Percentiles rank a stretch among this genome's conserved stretches.
Evolutionary conservation across 2,888 invertebrate species (phyloP).

Genomic region (Atrina japonica): DNA sequence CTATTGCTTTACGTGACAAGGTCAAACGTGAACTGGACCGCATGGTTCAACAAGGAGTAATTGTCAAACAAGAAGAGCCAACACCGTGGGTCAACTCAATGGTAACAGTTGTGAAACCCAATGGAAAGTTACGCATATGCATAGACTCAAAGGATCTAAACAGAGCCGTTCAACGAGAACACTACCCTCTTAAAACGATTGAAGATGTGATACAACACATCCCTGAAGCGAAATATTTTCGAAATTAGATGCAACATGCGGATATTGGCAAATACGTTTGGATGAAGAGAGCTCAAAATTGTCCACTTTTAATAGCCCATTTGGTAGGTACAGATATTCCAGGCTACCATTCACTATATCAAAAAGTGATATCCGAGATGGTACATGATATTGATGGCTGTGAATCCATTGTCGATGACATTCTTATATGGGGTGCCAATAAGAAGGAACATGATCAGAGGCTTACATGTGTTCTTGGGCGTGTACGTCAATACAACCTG

Average conservation of each 20-base stretch:
- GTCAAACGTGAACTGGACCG: slow-evolving; percentile 41
- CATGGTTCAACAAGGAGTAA: slow-evolving; percentile 46
- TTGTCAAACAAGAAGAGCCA: slow-evolving; percentile 39
- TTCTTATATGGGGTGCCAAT: slow-evolving; percentile 40
- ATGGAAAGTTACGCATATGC: slow-evolving; percentile 43
- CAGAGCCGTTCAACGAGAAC: slow-evolving; percentile 46
- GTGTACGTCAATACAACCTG: slow-evolving; percentile 33
- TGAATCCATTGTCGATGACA: slow-evolving; percentile 48
- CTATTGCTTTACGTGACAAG: slow-evolving; percentile 37
- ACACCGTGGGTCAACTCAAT: slow-evolving; percentile 47
- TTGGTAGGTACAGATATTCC: slow-evolving; percentile 39
- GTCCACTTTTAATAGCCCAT: slow-evolving; percentile 52
- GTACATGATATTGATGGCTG: slow-evolving; percentile 35
- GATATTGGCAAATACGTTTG: slow-evolving; percentile 47
- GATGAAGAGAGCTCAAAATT: slow-evolving; percentile 37
- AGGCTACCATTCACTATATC: slow-evolving; percentile 46
- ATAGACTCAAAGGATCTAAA: slow-evolving; percentile 52
- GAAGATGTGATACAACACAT: slow-evolving; percentile 48
- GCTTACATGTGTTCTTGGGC: slow-evolving; percentile 27
- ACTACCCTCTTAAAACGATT: slow-evolving; percentile 50
- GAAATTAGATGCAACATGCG: slow-evolving; percentile 44
- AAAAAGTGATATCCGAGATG: slow-evolving; percentile 37
- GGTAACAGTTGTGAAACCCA: slow-evolving; percentile 47
- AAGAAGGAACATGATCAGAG: slow-evolving; percentile 40
- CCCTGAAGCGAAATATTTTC: slow-evolving; percentile 42